Evolutionary conservation across 1,140 invertebrate genomes (phyloP), one percentile per base, ranked within the genome.

Genomic region (Chrysoperla carnea): DNA sequence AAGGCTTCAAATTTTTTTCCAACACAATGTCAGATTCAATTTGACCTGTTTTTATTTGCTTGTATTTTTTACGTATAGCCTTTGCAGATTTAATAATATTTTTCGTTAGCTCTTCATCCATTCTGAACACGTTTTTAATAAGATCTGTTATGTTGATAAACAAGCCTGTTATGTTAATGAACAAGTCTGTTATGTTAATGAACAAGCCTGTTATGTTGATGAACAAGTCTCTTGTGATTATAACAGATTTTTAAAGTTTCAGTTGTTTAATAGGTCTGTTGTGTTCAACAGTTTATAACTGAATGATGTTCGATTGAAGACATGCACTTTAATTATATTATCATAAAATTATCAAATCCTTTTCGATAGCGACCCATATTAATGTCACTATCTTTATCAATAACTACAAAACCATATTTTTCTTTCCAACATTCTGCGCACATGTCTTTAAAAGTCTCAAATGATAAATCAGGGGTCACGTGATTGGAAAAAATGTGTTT

Each of bases 401-500:
- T 54, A 17, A 52, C 44, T 7, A 54, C 8, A 45, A 57, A 58
- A 40, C 48, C 49, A 45, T 52, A 53, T 37, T 53, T 50, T 37
- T 48, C 44, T 42, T 41, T 45, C 48, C 49, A 52, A 44, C 56
- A 55, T 8, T 37, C 12, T 31, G 36, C 37, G 46, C 55, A 60
- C 8, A 57, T 28, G 9, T 52, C 15, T 49, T 51, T 51, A 48
- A 59, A 59, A 40, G 51, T n/a, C 17, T 46, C 23, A 50, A 46
- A 60, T 4, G 36, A 33, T 45, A 63, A 57, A 48, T 62, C 55
- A 15, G 49, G 49, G 39, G 51, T 53, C 8, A 60, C 49, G 51
- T 61, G 55, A 41, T 61, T 55, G 35, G 52, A 47, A 42, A 56
- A 59, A 39, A 60, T 52, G 50, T 62, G 60, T 44, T 52, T 53